phyloP scores from a whole-genome alignment of 1,140 invertebrate genomes.

The Druon quercuslanigerum region DNA sequence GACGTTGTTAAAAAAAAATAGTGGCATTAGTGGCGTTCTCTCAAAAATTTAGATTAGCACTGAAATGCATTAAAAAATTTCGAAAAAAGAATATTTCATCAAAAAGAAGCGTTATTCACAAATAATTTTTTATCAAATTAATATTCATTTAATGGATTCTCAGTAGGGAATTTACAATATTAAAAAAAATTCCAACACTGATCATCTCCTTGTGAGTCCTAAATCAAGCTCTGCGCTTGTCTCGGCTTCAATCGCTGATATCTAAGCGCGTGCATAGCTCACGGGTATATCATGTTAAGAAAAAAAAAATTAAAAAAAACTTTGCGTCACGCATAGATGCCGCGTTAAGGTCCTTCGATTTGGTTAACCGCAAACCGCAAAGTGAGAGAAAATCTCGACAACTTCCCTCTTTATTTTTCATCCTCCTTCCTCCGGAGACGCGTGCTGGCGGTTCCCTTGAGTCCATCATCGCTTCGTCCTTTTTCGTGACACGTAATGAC shows the following conservation, averaged over 20 bases:
- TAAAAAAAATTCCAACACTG: no score
- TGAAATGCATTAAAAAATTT: no score
- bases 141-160: no score
- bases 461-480: conserved; percentile 22
- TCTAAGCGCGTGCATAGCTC: no score
- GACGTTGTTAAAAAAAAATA: no score
- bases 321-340: background rate
- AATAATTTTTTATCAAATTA: no score
- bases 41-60: no score
- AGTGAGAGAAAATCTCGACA: conserved; percentile 12
- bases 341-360: conserved; percentile 19
- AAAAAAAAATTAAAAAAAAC: background rate
- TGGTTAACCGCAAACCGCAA: conserved; percentile 32
- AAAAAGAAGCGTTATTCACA: no score
- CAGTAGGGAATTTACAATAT: no score
- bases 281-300: no score
- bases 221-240: background rate
- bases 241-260: background rate
- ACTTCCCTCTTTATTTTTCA: conserved; percentile 13
- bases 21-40: no score
- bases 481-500: conserved; percentile 7
- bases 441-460: conserved; percentile 38
- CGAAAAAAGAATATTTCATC: no score
- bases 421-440: conserved; percentile 1
- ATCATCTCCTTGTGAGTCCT: background rate